These are phyloP conservation scores for Cataglyphis livida DNA, from an alignment of 2,888 invertebrate species.

Conservation along the genomic window DNA sequence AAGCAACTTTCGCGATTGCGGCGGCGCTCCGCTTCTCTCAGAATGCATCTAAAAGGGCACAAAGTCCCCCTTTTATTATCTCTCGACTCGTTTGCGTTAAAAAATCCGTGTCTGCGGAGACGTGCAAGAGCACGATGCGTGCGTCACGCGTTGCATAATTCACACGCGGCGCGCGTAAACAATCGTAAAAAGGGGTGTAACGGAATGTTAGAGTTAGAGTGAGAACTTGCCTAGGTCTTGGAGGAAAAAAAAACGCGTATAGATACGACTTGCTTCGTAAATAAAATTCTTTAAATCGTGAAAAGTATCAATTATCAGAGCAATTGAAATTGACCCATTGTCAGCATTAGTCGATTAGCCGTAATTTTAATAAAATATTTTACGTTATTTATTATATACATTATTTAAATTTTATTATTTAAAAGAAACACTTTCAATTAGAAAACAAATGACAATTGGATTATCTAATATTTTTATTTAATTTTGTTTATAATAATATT, in stretches of 20 bases:
- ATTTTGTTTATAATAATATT: neutral
- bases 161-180: slow-evolving; percentile 25
- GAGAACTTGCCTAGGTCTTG: neutral
- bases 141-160: slow-evolving; percentile 40
- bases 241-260: neutral
- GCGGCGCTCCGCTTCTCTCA: slow-evolving; percentile 53
- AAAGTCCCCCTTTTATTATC: slow-evolving; percentile 84
- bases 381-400: neutral
- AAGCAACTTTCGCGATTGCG: slow-evolving; percentile 72
- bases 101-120: slow-evolving; percentile 2
- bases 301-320: neutral
- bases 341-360: neutral
- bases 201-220: neutral
- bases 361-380: neutral
- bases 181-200: slow-evolving; percentile 6
- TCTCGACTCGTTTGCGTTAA: slow-evolving; percentile 74
- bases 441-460: neutral
- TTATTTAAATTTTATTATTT: neutral
- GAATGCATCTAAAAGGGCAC: slow-evolving; percentile 47
- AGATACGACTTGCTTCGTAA: neutral
- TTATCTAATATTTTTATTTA: neutral
- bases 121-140: slow-evolving; percentile 6
- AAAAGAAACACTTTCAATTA: neutral
- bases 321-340: neutral
- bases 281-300: neutral